These are phyloP conservation scores for Talpa occidentalis DNA, from an alignment of 2,113 vertebrate species.

Conservation along the genomic window DNA sequence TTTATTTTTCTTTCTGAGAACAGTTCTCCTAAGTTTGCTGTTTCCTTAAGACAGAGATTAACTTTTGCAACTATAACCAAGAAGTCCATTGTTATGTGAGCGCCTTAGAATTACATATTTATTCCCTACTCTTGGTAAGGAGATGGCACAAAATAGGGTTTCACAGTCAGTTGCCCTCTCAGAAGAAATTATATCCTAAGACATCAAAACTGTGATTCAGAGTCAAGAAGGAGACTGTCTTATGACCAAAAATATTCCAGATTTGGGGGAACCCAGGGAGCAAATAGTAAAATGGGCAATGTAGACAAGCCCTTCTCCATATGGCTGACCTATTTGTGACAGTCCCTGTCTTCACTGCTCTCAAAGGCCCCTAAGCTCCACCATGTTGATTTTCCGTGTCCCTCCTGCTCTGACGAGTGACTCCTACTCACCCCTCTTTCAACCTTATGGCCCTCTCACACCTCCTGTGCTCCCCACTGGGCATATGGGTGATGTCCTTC, in stretches of 20 bases:
- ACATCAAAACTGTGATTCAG: constrained; percentile 1
- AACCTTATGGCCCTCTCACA: neutral
- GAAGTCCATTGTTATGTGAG: constrained; percentile 24
- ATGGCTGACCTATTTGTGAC: neutral
- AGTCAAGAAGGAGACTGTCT: neutral
- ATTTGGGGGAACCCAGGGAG: neutral
- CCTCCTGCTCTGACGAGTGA: neutral
- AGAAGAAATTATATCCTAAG: neutral
- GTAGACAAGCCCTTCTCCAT: neutral
- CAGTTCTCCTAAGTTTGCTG: neutral
- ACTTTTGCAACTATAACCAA: constrained; percentile 15
- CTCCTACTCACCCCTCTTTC: neutral
- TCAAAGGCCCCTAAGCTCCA: neutral
- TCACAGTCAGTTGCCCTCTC: neutral
- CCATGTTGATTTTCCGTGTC: neutral
- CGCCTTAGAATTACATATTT: neutral
- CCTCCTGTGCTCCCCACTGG: neutral
- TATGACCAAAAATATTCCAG: neutral
- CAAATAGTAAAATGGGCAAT: neutral
- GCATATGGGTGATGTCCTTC: neutral
- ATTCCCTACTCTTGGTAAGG: neutral
- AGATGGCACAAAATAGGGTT: neutral
- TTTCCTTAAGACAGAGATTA: constrained; percentile 10
- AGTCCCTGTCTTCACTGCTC: neutral
- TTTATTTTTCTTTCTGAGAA: neutral